A percentile compares a stretch with the other conserved stretches of the same genome.
Conservation (phyloP, 2,797 vertebrate species). For the Aplochiton taeniatus region DNA sequence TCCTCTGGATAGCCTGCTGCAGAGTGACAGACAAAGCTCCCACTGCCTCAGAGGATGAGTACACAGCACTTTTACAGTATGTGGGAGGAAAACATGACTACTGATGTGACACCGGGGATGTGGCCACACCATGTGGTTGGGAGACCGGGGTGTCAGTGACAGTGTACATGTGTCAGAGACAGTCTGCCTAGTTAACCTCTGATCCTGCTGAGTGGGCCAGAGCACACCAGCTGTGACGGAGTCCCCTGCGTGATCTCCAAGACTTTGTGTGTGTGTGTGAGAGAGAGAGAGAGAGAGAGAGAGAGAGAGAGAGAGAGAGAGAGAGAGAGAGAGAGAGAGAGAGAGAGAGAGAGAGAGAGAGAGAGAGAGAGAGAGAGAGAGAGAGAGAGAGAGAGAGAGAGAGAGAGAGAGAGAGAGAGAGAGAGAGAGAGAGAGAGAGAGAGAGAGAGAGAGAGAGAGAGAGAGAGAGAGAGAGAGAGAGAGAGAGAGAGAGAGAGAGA, state of each 20-base stretch:
- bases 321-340: conserved; percentile 6
- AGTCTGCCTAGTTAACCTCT: conserved; percentile 19
- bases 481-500: conserved; percentile 8
- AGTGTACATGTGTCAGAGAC: conserved; percentile 9
- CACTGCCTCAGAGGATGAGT: too few relatives aligned
- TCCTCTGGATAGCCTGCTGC: neutral
- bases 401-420: conserved; percentile 25
- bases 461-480: neutral
- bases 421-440: conserved; percentile 27
- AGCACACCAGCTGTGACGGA: conserved; percentile 73
- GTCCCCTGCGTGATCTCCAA: conserved; percentile 24
- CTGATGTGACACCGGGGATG: conserved; percentile 12
- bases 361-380: conserved; percentile 12
- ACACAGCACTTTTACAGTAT: too few relatives aligned
- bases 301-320: conserved; percentile 1
- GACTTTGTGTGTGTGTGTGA: conserved; percentile 14
- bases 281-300: conserved; percentile 8
- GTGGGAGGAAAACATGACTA: neutral
- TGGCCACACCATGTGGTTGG: conserved; percentile 10
- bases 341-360: conserved; percentile 38
- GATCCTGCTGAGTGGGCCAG: conserved; percentile 19
- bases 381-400: neutral
- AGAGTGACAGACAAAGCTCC: neutral
- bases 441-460: conserved; percentile 13
- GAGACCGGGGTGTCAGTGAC: conserved; percentile 16